Evolutionary conservation across 2,888 invertebrate species (phyloP), one percentile per base, ranked within the genome.

Genomic region (Coremacera marginata): DNA sequence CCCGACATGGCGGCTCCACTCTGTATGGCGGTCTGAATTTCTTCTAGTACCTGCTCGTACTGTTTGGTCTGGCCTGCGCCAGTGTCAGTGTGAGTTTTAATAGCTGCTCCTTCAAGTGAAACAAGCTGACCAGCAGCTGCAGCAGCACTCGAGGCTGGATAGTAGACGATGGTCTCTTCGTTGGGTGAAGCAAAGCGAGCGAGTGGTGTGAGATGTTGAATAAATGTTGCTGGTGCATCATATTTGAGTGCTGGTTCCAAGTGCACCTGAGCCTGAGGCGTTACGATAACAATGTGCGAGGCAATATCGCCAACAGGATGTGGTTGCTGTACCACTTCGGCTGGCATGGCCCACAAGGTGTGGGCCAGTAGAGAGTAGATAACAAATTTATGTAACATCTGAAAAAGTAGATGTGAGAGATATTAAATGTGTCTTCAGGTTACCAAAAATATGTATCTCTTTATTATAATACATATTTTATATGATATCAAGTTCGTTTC

Each of bases 201-300:
- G 75, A 87, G 77, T 3, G 88, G 88, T 19, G 87, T 83, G 34
- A 89, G 81, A 52, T 88, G 87, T 49, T 88, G 88, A 57, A 88
- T 82, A 37, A 84, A 67, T 3, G 82, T 77, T 78, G 65, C 52
- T 16, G 63, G 52, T 16, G 72, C 44, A 37, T 80, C 80, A 74
- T 83, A 87, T 55, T 86, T 87, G 19, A 87, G 51, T 11, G 88
- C 84, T 9, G 88, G 86, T 74, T 88, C 88, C 76, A 89, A 79
- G 67, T 87, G 88, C 52, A 89, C 82, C 81, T 89, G 89, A 0
- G 89, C 88, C 78, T 89, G 89, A 7, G 89, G 89, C 22, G 88
- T 89, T 22, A 89, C 85, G 78, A 89, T 87, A 51, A 89, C 84
- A 78, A 88, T 87, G 70, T 89, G 89, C 80, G 87, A 86, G 37